These are phyloP conservation scores for Salvator merianae DNA, from an alignment of 2,113 vertebrate species.

Conservation along the genomic window DNA sequence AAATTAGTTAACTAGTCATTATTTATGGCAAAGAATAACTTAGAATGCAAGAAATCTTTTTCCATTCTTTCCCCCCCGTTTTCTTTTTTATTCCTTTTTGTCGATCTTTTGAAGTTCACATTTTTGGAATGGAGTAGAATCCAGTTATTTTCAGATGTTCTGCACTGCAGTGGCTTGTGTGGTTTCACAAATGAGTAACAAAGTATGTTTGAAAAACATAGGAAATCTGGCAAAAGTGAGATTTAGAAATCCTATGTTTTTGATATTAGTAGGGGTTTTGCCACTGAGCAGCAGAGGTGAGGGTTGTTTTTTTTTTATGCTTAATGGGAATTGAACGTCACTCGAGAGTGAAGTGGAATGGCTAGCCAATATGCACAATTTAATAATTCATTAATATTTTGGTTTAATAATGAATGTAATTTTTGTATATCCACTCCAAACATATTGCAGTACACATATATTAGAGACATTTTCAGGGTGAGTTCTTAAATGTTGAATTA, in stretches of 20 bases:
- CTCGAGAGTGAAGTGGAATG: constrained; percentile 27
- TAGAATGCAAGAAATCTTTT: constrained; percentile 47
- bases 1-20: constrained; percentile 70
- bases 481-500: not conserved
- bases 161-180: constrained; percentile 42
- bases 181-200: constrained; percentile 50
- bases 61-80: not conserved
- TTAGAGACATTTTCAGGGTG: constrained; percentile 25
- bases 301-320: not conserved
- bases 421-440: not conserved
- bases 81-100: not conserved
- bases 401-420: constrained; percentile 13
- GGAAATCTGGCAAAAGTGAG: constrained; percentile 25
- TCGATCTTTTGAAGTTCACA: constrained; percentile 59
- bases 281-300: not conserved
- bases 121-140: constrained; percentile 55
- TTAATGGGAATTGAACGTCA: constrained; percentile 28
- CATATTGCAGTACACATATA: not conserved
- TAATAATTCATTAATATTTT: not conserved
- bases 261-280: not conserved
- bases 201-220: constrained; percentile 35
- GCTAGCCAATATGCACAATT: constrained; percentile 41
- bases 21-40: constrained; percentile 40
- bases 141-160: constrained; percentile 51
- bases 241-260: constrained; percentile 6